Evolutionary conservation across 2,113 vertebrate species (phyloP), one percentile per base, ranked within the genome.

Genomic region (Channa maculata): DNA sequence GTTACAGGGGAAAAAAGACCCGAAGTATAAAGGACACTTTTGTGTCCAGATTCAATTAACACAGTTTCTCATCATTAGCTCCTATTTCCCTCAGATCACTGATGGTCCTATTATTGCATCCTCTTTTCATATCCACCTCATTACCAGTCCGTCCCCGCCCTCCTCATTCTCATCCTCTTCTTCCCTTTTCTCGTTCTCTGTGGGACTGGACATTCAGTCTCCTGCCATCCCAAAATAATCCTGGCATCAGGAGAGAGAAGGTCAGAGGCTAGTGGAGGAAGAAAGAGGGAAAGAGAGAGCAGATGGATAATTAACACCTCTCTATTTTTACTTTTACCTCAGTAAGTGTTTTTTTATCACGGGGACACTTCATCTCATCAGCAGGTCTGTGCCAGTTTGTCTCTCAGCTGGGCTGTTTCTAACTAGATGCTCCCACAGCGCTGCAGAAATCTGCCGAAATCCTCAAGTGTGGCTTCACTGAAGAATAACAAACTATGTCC

Each of bases 51-150:
- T 84, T 71, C 58, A 64, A 89, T 80, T 66, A 78, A 67, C 80
- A 67, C 46, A 46, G 82, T 81, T 79, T 78, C 58, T 88, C 84
- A 70, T 86, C 49, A 75, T 90, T 85, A 76, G 76, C 49, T 65
- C 5, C 55, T 43, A 76, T 57, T 57, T 66, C 67, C 53, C 79
- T 79, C 58, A 65, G 71, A 54, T 78, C 34, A 2, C 67, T 72
- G 73, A 53, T 91, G 58, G 76, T 70, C 70, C 54, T 52, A 90
- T 88, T 82, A 85, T 54, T 64, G 69, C 67, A 79, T 86, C 85
- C 84, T 78, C 69, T 63, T 72, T 71, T 72, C 64, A 15, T 80
- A 72, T 82, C 65, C 64, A 72, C 82, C 65, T 79, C 66, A 81
- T 89, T 83, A 81, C 8, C 8, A 5, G 8, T 57, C 64, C 68